These are phyloP conservation scores for Scartelaos histophorus DNA, from an alignment of 2,113 vertebrate species.

Conservation along the genomic window DNA sequence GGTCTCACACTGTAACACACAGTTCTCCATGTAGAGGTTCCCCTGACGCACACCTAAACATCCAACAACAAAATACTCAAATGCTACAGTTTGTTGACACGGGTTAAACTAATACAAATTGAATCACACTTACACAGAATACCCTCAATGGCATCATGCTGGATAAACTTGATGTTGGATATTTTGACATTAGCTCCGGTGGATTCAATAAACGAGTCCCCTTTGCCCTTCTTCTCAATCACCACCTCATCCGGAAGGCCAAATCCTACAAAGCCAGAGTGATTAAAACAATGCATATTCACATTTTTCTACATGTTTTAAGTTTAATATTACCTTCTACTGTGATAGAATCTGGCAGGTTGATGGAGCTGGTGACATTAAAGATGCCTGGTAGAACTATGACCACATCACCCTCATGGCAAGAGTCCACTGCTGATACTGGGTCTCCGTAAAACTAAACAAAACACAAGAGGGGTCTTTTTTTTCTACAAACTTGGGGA, in stretches of 20 bases:
- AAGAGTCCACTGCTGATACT: constrained; percentile 79
- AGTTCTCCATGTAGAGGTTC: constrained; percentile 87
- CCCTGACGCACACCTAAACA: constrained; percentile 86
- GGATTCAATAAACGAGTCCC: constrained; percentile 89
- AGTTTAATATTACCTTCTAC: constrained; percentile 80
- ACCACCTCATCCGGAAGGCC: constrained; percentile 92
- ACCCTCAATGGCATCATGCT: constrained; percentile 90
- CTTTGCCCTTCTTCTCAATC: constrained; percentile 88
- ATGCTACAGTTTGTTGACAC: not conserved
- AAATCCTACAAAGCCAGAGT: constrained; percentile 77
- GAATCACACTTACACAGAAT: constrained; percentile 87
- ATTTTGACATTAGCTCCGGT: constrained; percentile 82
- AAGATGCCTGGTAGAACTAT: constrained; percentile 88
- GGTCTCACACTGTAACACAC: constrained; percentile 93
- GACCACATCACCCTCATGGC: constrained; percentile 84
- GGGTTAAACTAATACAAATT: not conserved
- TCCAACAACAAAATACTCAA: not conserved
- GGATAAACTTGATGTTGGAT: constrained; percentile 89
- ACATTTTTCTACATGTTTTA: not conserved
- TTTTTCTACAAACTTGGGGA: no score
- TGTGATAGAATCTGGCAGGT: constrained; percentile 85
- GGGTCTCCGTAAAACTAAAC: constrained; percentile 86
- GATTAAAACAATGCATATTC: not conserved
- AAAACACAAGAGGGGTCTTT: constrained; percentile 15
- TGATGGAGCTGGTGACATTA: constrained; percentile 76